Percentiles rank a stretch among this genome's conserved stretches.
Conservation (phyloP, 2,888 invertebrate genomes). For the Cataglyphis albicans region DNA sequence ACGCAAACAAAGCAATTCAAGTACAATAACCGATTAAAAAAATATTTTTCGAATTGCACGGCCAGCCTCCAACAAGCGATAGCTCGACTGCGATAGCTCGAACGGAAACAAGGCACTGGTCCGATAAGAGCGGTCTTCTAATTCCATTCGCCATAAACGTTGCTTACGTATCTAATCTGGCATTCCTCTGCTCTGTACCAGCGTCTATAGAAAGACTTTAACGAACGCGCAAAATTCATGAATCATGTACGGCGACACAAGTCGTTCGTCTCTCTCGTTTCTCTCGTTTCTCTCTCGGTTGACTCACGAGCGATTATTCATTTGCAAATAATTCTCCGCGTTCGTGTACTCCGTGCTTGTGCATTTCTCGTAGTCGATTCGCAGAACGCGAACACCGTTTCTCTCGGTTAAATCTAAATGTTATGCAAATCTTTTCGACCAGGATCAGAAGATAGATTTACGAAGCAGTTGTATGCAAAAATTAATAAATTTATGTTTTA, state of each 20-base stretch:
- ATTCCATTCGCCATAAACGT: slow-evolving; percentile 79
- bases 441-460: slow-evolving; percentile 5
- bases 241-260: slow-evolving; percentile 72
- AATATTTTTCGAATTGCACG: slow-evolving; percentile 48
- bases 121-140: slow-evolving; percentile 75
- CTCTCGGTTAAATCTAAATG: slow-evolving; percentile 52
- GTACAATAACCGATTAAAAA: slow-evolving; percentile 33
- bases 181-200: slow-evolving; percentile 68
- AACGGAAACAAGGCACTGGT: slow-evolving; percentile 73
- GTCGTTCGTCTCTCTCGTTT: slow-evolving; percentile 49
- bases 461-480: background rate
- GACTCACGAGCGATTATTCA: slow-evolving; percentile 79
- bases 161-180: slow-evolving; percentile 81
- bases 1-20: slow-evolving; percentile 48
- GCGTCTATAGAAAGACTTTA: slow-evolving; percentile 70
- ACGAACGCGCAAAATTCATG: slow-evolving; percentile 78
- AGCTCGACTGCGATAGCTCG: slow-evolving; percentile 66
- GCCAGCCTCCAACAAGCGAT: slow-evolving; percentile 59
- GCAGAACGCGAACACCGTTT: slow-evolving; percentile 40
- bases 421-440: slow-evolving; percentile 39
- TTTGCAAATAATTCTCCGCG: slow-evolving; percentile 76
- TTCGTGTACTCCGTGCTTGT: slow-evolving; percentile 62
- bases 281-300: slow-evolving; percentile 48
- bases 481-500: slow-evolving; percentile 19
- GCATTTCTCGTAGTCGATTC: slow-evolving; percentile 58